Conservation (phyloP, 2,888 invertebrate genomes). For the Hemithea aestivaria region DNA sequence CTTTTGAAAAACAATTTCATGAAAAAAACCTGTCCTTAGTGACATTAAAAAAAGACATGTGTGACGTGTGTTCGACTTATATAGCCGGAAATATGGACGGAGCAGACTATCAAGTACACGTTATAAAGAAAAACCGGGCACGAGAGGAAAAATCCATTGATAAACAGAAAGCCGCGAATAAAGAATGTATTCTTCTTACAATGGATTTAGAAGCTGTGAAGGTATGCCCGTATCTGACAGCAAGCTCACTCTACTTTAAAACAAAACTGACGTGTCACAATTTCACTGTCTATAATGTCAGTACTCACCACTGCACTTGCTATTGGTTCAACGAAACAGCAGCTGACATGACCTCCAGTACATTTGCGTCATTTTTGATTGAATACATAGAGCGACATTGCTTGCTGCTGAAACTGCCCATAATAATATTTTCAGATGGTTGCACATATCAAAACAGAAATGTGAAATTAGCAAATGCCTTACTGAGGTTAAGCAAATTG, state of each 20-base stretch:
- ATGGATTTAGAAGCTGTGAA: slow-evolving; percentile 30
- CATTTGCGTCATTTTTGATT: slow-evolving; percentile 25
- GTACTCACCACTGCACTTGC: slow-evolving; percentile 19
- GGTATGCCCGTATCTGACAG: slow-evolving; percentile 22
- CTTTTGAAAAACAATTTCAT: slow-evolving; percentile 28
- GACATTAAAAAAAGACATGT: slow-evolving; percentile 30
- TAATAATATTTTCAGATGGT: slow-evolving; percentile 8
- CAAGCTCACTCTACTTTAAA: slow-evolving; percentile 16
- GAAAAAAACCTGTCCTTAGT: slow-evolving; percentile 29
- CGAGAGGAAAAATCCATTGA: slow-evolving; percentile 25
- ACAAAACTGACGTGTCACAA: slow-evolving; percentile 30
- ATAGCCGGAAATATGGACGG: slow-evolving; percentile 13
- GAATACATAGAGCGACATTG: slow-evolving; percentile 24
- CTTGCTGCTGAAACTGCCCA: slow-evolving; percentile 6
- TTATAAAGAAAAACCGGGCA: slow-evolving; percentile 14
- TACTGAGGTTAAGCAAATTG: slow-evolving; percentile 8
- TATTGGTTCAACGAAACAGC: slow-evolving; percentile 30
- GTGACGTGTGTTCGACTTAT: slow-evolving; percentile 23
- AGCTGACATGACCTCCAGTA: slow-evolving; percentile 24
- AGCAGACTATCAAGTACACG: not conserved
- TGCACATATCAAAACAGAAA: slow-evolving; percentile 13
- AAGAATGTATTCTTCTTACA: slow-evolving; percentile 23
- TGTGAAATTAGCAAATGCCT: slow-evolving; percentile 6
- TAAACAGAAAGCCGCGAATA: slow-evolving; percentile 19
- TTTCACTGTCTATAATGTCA: slow-evolving; percentile 26